Evolutionary conservation across 2,797 vertebrate genomes (phyloP).

Genomic region (Borostomias antarcticus): DNA sequence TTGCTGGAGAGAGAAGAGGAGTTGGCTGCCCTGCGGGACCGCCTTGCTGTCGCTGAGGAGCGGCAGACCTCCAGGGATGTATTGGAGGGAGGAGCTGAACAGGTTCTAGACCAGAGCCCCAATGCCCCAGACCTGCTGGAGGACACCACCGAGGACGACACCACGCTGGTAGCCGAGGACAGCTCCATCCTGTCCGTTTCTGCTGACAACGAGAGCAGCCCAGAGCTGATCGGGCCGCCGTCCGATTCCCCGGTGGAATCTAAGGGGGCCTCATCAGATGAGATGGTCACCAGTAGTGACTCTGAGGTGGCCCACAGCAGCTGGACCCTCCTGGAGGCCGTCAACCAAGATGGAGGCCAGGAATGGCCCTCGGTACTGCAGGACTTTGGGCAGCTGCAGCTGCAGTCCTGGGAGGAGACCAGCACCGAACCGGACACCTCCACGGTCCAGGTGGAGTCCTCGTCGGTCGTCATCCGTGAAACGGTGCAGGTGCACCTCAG

Average conservation of each 20-base stretch:
- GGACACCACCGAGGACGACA: constrained; percentile 70
- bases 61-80: constrained; percentile 26
- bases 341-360: constrained; percentile 77
- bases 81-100: constrained; percentile 36
- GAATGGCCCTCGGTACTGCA: constrained; percentile 75
- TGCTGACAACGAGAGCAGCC: constrained; percentile 69
- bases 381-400: constrained; percentile 67
- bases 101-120: constrained; percentile 31
- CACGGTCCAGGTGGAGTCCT: constrained; percentile 66
- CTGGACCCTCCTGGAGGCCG: constrained; percentile 81
- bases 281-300: constrained; percentile 82
- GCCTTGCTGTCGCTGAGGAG: constrained; percentile 44
- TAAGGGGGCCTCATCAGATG: constrained; percentile 78
- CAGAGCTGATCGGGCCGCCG: constrained; percentile 72
- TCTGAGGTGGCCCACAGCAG: constrained; percentile 83
- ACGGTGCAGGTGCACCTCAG: constrained; percentile 66
- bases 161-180: constrained; percentile 71
- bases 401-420: constrained; percentile 77
- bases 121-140: constrained; percentile 53
- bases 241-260: constrained; percentile 76
- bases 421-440: constrained; percentile 70
- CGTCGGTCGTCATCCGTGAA: constrained; percentile 72
- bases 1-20: constrained; percentile 70
- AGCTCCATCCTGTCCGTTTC: constrained; percentile 67
- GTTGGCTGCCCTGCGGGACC: constrained; percentile 60